Evolutionary conservation across 2,888 invertebrate species (phyloP), one percentile per base, ranked within the genome.

Genomic region (Patella pellucida): DNA sequence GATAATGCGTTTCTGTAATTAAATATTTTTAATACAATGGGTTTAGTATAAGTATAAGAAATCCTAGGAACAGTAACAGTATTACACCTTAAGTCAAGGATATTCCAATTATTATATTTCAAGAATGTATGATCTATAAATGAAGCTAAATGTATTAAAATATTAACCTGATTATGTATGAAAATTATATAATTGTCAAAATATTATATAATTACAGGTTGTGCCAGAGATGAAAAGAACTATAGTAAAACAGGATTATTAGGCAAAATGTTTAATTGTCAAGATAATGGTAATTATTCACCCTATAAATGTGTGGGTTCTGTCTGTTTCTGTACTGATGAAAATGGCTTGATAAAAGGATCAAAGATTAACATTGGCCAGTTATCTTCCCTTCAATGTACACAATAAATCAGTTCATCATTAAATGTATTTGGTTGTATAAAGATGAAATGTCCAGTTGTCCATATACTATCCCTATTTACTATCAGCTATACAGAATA

Each of bases 261-360:
- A 51, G 84, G 84, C 3, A 74, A 72, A 27, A 78, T 84, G 62
- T 83, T 83, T 79, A 76, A 78, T 62, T 84, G 84, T 56, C 68
- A 78, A 31, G 70, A 71, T 19, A 80, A 84, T 72, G 84, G 84
- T 1, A 83, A 84, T 78, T 84, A 84, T 74, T 79, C 81, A 71
- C 74, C 76, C 50, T 80, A 82, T 67, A 82, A 83, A 74, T 84
- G 84, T 71, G 52, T 77, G 14, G 84, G 84, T 16, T 83, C 83
- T 12, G 79, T 80, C 31, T 84, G 84, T 71, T 83, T 78, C 76
- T 84, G 84, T 74, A 79, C 81, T 12, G 83, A 84, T 62, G 80
- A 76, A 52, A 72, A 68, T 15, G 84, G 84, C 14, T 73, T 74
- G 68, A 79, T 75, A 71, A 41, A 82, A 0, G 79, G 78, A 14